Evolutionary conservation across 2,113 vertebrate genomes (phyloP), one percentile per base, ranked within the genome.

Genomic region (Mionectes macconnelli): DNA sequence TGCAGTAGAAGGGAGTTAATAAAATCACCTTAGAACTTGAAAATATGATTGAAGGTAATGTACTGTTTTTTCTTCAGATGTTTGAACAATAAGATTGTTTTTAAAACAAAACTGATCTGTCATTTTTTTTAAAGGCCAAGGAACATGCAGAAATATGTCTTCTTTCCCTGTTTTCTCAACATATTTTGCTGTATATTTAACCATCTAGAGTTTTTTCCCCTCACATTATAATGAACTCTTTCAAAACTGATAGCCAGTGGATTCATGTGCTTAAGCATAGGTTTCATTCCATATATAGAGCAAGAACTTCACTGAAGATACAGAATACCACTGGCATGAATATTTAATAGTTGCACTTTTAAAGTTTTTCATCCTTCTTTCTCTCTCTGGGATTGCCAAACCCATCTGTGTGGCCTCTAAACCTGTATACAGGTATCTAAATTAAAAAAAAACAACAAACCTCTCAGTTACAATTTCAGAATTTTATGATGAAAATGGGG

Each of bases 1-100:
- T 79, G 79, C 67, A 73, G 57, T 97, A 93, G 96, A 97, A 90
- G 92, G 30, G 53, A 96, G 64, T 95, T 97, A 95, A 97, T 97
- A 96, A 98, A 97, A 95, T 85, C 70, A 93, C 86, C 44, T 57
- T 77, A 96, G 87, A 96, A 93, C 55, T 73, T 90, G 64, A 84
- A 96, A 96, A 84, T 95, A 93, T 84, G 84, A 90, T 89, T 78
- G 25, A 68, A 90, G 68, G 57, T 89, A 89, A 52, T 62, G 35
- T 72, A 74, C 80, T 96, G 59, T 25, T 82, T 90, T 84, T 88
- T 72, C 25, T 86, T 95, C 75, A 84, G 53, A 37, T 77, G 52
- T 70, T 73, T 60, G 49, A 83, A 85, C 75, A 90, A 28, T 53
- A 84, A 35, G 63, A n/a, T 47, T 69, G 33, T 75, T 56, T 72